Conservation (phyloP, 2,888 invertebrate species). For the Ceraclea dissimilis region DNA sequence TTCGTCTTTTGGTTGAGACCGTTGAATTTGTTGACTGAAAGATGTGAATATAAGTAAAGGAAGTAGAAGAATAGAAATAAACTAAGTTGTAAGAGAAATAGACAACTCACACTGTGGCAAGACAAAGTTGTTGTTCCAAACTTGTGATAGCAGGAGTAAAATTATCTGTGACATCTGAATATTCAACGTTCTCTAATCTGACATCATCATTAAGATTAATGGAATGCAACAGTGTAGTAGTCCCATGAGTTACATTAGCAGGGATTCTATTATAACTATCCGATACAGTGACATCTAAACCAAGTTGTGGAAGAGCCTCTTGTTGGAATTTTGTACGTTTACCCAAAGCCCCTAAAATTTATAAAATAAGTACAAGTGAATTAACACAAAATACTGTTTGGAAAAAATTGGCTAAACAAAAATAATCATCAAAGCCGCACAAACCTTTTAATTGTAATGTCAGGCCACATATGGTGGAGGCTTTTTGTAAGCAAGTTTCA, state of each 20-base stretch:
- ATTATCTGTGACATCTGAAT: constrained; percentile 51
- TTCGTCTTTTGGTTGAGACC: constrained; percentile 72
- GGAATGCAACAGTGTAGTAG: constrained; percentile 52
- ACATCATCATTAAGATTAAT: constrained; percentile 79
- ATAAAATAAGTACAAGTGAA: constrained; percentile 1
- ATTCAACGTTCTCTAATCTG: constrained; percentile 70
- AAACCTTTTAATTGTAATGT: constrained; percentile 62
- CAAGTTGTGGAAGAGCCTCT: constrained; percentile 73
- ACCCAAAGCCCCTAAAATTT: constrained; percentile 74
- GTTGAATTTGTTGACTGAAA: constrained; percentile 60
- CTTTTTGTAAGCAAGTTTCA: constrained; percentile 57
- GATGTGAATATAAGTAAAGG: background rate
- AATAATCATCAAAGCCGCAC: too few species aligned
- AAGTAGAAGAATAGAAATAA: background rate
- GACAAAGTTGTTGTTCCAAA: constrained; percentile 69
- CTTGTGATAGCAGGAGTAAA: constrained; percentile 50
- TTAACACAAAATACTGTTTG: too few species aligned
- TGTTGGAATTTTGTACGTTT: constrained; percentile 86
- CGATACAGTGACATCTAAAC: constrained; percentile 55
- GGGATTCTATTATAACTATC: constrained; percentile 38
- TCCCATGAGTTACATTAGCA: constrained; percentile 44
- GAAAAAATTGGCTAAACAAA: too few species aligned
- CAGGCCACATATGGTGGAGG: constrained; percentile 57
- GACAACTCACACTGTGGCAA: constrained; percentile 62
- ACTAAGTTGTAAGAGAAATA: background rate